Conservation (phyloP, 2,113 vertebrate genomes). For the Hemicordylus capensis region DNA sequence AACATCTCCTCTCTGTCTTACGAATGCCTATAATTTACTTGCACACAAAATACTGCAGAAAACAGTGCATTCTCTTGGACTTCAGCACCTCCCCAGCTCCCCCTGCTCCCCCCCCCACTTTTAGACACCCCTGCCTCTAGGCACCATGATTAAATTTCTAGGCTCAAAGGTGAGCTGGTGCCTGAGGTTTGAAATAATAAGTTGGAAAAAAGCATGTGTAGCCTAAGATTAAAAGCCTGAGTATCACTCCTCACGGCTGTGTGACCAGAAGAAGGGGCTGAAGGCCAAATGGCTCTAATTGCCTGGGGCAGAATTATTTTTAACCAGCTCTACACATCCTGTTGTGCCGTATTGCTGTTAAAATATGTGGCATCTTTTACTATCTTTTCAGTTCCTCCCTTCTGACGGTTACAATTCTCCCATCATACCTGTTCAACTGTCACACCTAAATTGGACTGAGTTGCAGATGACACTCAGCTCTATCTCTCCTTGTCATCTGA, state of each 20-base stretch:
- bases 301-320: not conserved
- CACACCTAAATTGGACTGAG: constrained; percentile 17
- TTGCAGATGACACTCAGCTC: too few relatives aligned
- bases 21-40: too few relatives aligned
- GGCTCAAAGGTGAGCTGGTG: too few relatives aligned
- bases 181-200: not conserved
- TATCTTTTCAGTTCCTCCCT: constrained; percentile 16
- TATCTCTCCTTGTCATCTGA: too few relatives aligned
- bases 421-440: constrained; percentile 8
- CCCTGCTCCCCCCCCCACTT: too few relatives aligned
- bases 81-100: too few relatives aligned
- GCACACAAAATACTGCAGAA: too few relatives aligned
- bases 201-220: not conserved
- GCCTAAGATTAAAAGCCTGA: not conserved
- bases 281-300: not conserved
- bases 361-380: constrained; percentile 13
- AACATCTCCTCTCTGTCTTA: too few relatives aligned
- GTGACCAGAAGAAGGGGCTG: not conserved
- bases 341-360: constrained; percentile 23
- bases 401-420: constrained; percentile 2
- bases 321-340: not conserved
- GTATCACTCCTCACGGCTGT: not conserved
- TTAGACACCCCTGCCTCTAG: too few relatives aligned
- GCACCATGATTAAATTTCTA: too few relatives aligned
- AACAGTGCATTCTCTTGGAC: too few relatives aligned